Evolutionary conservation across 1,140 invertebrate genomes (phyloP).

Genomic region (Saccostrea echinata): DNA sequence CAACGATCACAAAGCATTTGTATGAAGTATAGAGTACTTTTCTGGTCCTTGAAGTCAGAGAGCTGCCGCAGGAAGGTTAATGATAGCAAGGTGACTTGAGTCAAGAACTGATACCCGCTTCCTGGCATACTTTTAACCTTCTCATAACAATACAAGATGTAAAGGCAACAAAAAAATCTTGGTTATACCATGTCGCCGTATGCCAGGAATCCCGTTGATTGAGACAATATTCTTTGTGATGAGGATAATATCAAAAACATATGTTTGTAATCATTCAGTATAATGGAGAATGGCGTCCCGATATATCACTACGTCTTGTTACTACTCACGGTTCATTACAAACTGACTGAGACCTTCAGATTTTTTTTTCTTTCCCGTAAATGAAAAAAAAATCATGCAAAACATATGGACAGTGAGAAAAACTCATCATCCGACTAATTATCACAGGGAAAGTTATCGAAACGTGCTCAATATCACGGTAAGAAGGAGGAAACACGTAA

Average conservation of each 20-base stretch:
- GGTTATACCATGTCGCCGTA: neutral
- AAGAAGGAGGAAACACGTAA: too few relatives aligned
- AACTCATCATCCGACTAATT: neutral
- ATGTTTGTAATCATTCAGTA: neutral
- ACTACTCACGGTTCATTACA: neutral
- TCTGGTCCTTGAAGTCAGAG: too few relatives aligned
- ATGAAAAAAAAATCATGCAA: neutral
- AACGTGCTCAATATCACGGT: neutral
- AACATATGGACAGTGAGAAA: neutral
- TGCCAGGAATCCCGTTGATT: neutral
- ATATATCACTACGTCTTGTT: neutral
- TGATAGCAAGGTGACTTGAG: too few relatives aligned
- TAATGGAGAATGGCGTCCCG: neutral
- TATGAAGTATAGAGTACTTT: too few relatives aligned
- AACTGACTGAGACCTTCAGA: neutral
- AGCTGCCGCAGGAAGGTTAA: too few relatives aligned
- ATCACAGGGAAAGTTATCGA: neutral
- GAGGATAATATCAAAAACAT: conserved; percentile 7
- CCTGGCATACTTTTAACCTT: too few relatives aligned
- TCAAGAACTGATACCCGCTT: too few relatives aligned
- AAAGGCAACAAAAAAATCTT: neutral
- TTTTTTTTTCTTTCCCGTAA: neutral
- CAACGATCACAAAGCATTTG: too few relatives aligned
- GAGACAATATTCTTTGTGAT: neutral
- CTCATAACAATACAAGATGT: neutral